Evolutionary conservation across 2,113 vertebrate species (phyloP), one percentile per base, ranked within the genome.

Genomic region (Burhinus bistriatus): DNA sequence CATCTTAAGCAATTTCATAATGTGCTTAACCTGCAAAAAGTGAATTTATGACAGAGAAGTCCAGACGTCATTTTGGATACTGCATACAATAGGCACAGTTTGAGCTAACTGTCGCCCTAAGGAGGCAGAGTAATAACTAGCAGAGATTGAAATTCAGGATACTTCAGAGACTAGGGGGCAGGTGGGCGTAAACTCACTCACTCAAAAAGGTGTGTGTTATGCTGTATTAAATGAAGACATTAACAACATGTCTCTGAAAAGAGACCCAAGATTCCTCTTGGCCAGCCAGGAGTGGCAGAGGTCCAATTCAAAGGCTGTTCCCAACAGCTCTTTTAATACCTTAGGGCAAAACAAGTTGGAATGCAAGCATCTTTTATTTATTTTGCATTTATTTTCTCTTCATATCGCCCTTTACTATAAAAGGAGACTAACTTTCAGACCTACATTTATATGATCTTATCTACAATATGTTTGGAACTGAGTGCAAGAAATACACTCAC

Each of bases 11-110:
- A 93, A 79, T 93, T 75, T 84, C 65, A 42, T 94, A 84, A 96
- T 54, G 73, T 87, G 93, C 94, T 95, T 97, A 96, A 97, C 83
- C 83, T 95, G 91, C 83, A 95, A 92, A 89, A 95, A 87, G 42
- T 84, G 57, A 38, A 94, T 95, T 95, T 96, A 95, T 83, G 87
- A 76, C 54, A 87, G 65, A 81, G 83, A 79, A 66, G 81, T 84
- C 92, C 89, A 92, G 77, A 93, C 73, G 85, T 75, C 95, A 94
- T 95, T 95, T 94, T 69, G 77, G 70, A 54, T 84, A n/a, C 52
- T 79, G 62, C 15, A 62, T 30, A 80, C 61, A 94, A 75, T 40
- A 80, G 66, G 66, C 51, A 83, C 9, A 42, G 59, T 70, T 64
- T 81, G 62, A 93, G 66, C 49, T 82, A 89, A 92, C 38, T 76